Conservation (phyloP, 2,797 vertebrate species). For the Euphonia xanthogaster region DNA sequence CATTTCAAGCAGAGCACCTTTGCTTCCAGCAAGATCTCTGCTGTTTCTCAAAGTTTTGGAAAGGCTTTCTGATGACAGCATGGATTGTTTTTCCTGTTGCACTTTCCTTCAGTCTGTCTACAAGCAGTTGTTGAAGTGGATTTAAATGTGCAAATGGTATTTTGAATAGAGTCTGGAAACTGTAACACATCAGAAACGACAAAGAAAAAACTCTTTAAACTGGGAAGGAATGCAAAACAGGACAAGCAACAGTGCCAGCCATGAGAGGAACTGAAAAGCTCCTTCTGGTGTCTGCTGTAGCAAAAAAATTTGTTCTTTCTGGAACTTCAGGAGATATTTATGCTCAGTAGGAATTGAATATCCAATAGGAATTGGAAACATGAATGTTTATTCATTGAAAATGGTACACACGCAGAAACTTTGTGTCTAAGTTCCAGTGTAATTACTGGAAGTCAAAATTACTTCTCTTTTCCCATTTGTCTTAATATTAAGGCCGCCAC, state of each 20-base stretch:
- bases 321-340: neutral
- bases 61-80: conserved; percentile 40
- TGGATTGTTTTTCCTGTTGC: conserved; percentile 40
- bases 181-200: conserved; percentile 10
- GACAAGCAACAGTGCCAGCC: neutral
- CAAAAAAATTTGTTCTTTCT: neutral
- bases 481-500: neutral
- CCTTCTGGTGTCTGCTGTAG: neutral
- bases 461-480: neutral
- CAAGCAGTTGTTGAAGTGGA: conserved; percentile 45
- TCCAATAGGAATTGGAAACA: neutral
- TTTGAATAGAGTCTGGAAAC: conserved; percentile 49
- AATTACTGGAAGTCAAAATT: neutral
- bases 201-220: neutral
- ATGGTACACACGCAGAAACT: neutral
- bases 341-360: neutral
- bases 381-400: neutral
- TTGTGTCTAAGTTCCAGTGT: neutral
- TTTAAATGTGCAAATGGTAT: conserved; percentile 48
- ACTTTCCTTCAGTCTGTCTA: conserved; percentile 21
- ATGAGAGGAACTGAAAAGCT: neutral
- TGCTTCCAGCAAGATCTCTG: conserved; percentile 26
- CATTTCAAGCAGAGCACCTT: conserved; percentile 22
- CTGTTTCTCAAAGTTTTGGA: conserved; percentile 29
- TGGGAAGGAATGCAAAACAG: neutral